A percentile compares a stretch with the other conserved stretches of the same genome.
phyloP scores from a whole-genome alignment of 1,140 invertebrate genomes.

The Ridgeia piscesae region DNA sequence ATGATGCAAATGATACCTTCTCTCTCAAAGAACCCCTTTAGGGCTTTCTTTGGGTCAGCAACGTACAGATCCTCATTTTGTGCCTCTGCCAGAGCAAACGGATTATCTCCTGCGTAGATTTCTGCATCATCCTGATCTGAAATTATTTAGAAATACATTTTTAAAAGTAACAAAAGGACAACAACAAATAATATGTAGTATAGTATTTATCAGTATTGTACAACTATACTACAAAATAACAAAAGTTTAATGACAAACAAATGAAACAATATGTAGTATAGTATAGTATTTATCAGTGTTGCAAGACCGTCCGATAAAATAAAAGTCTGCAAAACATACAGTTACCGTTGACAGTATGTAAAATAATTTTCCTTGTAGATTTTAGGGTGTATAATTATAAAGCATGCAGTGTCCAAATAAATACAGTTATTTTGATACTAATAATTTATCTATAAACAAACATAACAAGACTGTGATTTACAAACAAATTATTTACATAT shows the following conservation, averaged over 20 bases:
- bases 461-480: no score
- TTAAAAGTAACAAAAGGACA: not conserved
- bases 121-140: slow-evolving; percentile 35
- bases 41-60: slow-evolving; percentile 92
- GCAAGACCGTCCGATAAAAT: no score
- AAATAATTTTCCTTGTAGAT: no score
- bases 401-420: no score
- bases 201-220: not conserved
- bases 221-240: no score
- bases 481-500: no score
- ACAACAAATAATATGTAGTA: not conserved
- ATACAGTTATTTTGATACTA: no score
- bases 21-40: slow-evolving; percentile 91
- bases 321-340: no score
- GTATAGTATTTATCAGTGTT: no score
- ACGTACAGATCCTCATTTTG: slow-evolving; percentile 80
- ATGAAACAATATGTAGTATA: not conserved
- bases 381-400: no score
- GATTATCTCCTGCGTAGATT: slow-evolving; percentile 2
- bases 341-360: no score
- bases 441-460: no score
- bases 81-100: slow-evolving; percentile 32
- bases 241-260: not conserved
- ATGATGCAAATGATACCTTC: slow-evolving; percentile 71
- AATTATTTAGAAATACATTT: slow-evolving; percentile 6